A percentile compares a stretch with the other conserved stretches of the same genome.
These are phyloP conservation scores for Sepiola atlantica DNA, from an alignment of 2,888 invertebrate genomes.

Conservation along the genomic window DNA sequence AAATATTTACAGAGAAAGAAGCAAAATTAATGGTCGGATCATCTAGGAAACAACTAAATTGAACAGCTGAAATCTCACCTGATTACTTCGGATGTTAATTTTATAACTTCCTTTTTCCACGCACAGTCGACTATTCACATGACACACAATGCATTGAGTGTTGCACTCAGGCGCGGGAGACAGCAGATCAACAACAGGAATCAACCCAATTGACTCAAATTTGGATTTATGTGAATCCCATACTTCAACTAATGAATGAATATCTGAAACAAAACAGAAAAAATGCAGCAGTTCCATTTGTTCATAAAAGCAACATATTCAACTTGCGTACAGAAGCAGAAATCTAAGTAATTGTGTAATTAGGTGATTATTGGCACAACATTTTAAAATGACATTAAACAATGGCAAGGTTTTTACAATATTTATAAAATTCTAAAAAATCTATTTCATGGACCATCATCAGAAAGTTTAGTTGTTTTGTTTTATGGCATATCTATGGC, in stretches of 20 bases:
- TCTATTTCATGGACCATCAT: too few species aligned
- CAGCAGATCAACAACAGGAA: conserved; percentile 57
- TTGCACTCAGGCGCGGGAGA: conserved; percentile 59
- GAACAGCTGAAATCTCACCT: conserved; percentile 64
- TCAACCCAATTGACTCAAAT: conserved; percentile 60
- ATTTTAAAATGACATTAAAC: too few species aligned
- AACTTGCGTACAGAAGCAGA: background rate
- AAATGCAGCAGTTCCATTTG: background rate
- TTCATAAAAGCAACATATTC: background rate
- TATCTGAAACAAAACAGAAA: conserved; percentile 36
- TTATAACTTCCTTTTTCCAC: conserved; percentile 77
- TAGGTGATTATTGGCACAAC: too few species aligned
- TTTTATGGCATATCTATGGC: too few species aligned
- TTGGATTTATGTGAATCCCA: conserved; percentile 75
- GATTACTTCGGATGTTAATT: conserved; percentile 77
- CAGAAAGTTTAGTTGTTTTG: too few species aligned
- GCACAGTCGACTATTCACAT: conserved; percentile 77
- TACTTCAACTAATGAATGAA: conserved; percentile 73
- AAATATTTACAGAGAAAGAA: too few species aligned
- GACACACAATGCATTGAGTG: conserved; percentile 77
- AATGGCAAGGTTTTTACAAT: too few species aligned
- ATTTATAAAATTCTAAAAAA: too few species aligned
- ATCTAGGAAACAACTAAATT: background rate
- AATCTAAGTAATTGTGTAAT: background rate
- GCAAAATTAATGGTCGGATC: too few species aligned